Percentiles rank a stretch among this genome's conserved stretches.
Evolutionary conservation across 2,888 invertebrate genomes (phyloP).

Genomic region (Osmoderma eremita): DNA sequence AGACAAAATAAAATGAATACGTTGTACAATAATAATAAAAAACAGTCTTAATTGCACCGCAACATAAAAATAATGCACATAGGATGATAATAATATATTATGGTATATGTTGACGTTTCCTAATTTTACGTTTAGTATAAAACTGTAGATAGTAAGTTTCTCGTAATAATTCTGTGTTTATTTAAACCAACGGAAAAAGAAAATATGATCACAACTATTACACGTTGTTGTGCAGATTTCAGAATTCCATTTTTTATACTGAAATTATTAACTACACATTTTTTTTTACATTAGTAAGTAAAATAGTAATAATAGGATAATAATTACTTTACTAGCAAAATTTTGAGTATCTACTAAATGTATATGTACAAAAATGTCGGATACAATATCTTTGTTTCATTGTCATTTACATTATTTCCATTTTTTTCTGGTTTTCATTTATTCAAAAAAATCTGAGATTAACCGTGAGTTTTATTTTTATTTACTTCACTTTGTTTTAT

Average conservation of each 20-base stretch:
- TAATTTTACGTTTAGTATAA: slow-evolving; percentile 51
- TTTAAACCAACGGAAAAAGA: slow-evolving; percentile 14
- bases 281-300: background rate
- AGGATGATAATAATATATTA: slow-evolving; percentile 22
- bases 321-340: slow-evolving; percentile 12
- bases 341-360: slow-evolving; percentile 19
- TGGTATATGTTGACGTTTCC: slow-evolving; percentile 29
- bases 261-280: slow-evolving; percentile 51
- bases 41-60: slow-evolving; percentile 64
- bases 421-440: background rate
- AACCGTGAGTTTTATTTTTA: slow-evolving; percentile 4
- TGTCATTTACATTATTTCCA: slow-evolving; percentile 16
- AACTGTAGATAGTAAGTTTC: slow-evolving; percentile 50
- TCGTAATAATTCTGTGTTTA: slow-evolving; percentile 46
- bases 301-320: no score
- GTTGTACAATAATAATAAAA: slow-evolving; percentile 37
- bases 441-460: slow-evolving; percentile 27
- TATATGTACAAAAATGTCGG: slow-evolving; percentile 47
- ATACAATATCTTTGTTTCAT: slow-evolving; percentile 41
- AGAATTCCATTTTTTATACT: slow-evolving; percentile 35
- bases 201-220: slow-evolving; percentile 44
- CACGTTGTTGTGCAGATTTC: slow-evolving; percentile 37
- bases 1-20: slow-evolving; percentile 2
- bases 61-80: slow-evolving; percentile 46
- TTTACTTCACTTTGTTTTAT: slow-evolving; percentile 42